Conservation (phyloP, 2,113 vertebrate species). For the Dascyllus trimaculatus region DNA sequence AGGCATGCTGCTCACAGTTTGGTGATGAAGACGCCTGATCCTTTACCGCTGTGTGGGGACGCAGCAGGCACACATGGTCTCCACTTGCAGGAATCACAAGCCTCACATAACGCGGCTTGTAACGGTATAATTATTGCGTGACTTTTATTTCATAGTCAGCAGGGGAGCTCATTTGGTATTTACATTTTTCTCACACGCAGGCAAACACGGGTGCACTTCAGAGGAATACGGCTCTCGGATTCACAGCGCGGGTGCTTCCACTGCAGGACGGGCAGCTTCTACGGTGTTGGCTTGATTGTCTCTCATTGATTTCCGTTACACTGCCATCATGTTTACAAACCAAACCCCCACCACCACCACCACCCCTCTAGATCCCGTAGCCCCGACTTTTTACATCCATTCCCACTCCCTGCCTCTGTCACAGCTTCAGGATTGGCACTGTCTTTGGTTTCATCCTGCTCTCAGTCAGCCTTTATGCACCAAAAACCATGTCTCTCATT, state of each 20-base stretch:
- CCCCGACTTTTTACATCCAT: conserved; percentile 28
- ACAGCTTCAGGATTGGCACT: conserved; percentile 36
- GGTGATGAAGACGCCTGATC: conserved; percentile 50
- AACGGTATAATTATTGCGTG: conserved; percentile 30
- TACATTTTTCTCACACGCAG: background rate
- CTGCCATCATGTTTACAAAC: conserved; percentile 61
- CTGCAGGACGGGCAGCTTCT: conserved; percentile 22
- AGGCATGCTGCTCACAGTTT: conserved; percentile 54
- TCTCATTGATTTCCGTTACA: conserved; percentile 65
- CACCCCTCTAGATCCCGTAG: background rate
- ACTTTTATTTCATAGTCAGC: conserved; percentile 17
- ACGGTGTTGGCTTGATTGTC: conserved; percentile 45
- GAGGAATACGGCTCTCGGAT: conserved; percentile 15
- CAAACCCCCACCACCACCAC: conserved; percentile 25
- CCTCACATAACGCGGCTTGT: conserved; percentile 24
- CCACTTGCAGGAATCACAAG: conserved; percentile 42
- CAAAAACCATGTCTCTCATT: background rate
- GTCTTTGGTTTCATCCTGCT: conserved; percentile 35
- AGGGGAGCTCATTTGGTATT: conserved; percentile 10
- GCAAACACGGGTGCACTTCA: background rate
- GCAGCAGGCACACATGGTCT: conserved; percentile 54
- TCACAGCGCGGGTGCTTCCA: conserved; percentile 15
- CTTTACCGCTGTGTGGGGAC: conserved; percentile 34
- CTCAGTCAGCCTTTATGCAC: background rate
- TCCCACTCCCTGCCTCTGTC: conserved; percentile 33